phyloP scores from a whole-genome alignment of 2,797 vertebrate species.

The Threskiornis aethiopicus region DNA sequence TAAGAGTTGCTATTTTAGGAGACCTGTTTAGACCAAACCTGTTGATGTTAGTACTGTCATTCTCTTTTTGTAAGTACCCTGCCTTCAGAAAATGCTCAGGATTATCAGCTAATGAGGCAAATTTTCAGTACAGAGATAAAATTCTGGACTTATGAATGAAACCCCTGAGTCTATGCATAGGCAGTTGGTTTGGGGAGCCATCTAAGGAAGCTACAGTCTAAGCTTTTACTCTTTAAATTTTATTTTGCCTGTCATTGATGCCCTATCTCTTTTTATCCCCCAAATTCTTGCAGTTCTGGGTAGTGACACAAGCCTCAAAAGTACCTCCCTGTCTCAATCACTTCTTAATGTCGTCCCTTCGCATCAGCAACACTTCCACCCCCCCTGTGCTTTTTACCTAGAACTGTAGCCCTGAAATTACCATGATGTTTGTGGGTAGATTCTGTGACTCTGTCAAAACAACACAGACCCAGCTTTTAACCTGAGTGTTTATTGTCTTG shows the following conservation, averaged over 20 bases:
- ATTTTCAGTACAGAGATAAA: background rate
- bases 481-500: background rate
- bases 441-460: background rate
- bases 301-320: background rate
- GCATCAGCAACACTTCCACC: background rate
- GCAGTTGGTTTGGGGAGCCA: accelerated
- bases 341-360: background rate
- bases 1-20: background rate
- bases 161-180: accelerated
- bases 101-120: background rate
- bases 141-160: background rate
- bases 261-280: background rate
- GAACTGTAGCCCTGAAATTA: background rate
- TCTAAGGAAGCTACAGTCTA: background rate
- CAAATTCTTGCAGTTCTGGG: background rate
- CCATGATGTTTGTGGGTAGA: accelerated
- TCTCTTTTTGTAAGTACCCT: background rate
- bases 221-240: background rate
- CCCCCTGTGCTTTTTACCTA: background rate
- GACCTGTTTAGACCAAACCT: background rate
- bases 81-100: background rate
- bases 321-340: background rate
- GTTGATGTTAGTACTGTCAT: background rate
- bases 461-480: background rate
- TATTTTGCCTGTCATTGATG: background rate